phyloP scores from a whole-genome alignment of 2,797 vertebrate species.

The Enteromius argenteus region DNA sequence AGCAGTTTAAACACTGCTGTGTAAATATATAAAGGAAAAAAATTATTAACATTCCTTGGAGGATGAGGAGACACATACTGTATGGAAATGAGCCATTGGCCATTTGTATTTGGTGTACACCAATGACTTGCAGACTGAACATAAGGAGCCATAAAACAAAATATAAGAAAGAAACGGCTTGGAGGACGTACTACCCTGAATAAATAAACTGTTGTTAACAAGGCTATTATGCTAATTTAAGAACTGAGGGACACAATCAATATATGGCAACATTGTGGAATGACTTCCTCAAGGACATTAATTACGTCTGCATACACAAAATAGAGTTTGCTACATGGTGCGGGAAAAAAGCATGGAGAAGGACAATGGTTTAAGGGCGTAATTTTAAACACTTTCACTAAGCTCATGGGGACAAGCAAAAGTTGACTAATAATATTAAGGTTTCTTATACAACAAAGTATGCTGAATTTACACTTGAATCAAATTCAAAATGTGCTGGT shows the following conservation, averaged over 20 bases:
- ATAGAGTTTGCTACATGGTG: background rate
- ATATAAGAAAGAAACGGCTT: conserved; percentile 28
- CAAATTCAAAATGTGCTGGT: background rate
- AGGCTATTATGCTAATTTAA: conserved; percentile 55
- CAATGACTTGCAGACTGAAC: conserved; percentile 26
- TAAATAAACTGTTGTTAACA: conserved; percentile 55
- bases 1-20: background rate
- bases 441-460: background rate
- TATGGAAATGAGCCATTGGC: conserved; percentile 24
- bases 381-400: background rate
- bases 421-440: background rate
- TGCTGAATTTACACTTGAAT: background rate
- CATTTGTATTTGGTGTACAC: conserved; percentile 9
- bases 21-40: background rate
- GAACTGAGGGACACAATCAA: conserved; percentile 48
- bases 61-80: background rate
- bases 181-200: conserved; percentile 42
- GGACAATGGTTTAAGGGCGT: background rate
- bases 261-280: conserved; percentile 45
- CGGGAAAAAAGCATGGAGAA: background rate
- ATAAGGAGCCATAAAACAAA: conserved; percentile 39
- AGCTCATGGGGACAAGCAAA: background rate
- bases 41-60: background rate
- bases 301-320: conserved; percentile 37
- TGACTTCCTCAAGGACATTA: conserved; percentile 43